Conservation (phyloP, 2,113 vertebrate species). For the Drymodes brunneopygia region DNA sequence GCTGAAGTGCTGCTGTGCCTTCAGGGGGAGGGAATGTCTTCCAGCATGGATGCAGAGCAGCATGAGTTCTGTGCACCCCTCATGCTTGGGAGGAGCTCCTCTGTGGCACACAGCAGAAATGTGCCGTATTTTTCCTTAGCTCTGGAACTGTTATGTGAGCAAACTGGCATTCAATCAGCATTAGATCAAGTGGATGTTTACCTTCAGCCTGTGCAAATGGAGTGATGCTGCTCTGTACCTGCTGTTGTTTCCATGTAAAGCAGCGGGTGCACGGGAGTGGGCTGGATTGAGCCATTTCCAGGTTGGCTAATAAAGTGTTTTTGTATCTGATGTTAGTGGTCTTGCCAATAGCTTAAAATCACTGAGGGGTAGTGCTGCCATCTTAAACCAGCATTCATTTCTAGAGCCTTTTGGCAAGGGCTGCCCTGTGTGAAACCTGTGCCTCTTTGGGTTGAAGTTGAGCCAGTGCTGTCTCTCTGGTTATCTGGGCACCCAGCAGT, state of each 20-base stretch:
- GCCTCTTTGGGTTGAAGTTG: neutral
- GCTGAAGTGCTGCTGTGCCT: neutral
- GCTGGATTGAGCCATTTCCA: neutral
- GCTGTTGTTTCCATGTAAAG: neutral
- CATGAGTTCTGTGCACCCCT: fast-evolving
- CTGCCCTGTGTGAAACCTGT: neutral
- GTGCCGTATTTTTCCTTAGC: neutral
- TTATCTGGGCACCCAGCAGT: neutral
- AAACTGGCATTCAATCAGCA: neutral
- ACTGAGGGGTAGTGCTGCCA: neutral
- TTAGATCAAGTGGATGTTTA: neutral
- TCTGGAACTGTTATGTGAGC: neutral
- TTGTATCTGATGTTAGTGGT: neutral
- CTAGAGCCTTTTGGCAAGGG: neutral
- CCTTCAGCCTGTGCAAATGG: neutral
- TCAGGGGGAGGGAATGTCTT: neutral
- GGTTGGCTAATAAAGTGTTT: slow-evolving; percentile 24
- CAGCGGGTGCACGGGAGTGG: neutral
- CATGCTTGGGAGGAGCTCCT: neutral
- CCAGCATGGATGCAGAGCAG: neutral
- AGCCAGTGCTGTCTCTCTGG: fast-evolving
- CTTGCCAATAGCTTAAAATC: neutral
- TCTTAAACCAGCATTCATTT: neutral
- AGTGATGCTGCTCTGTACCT: neutral
- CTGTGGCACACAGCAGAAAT: fast-evolving